Evolutionary conservation across 2,797 vertebrate genomes (phyloP).

Genomic region (Simalia tracyae): DNA sequence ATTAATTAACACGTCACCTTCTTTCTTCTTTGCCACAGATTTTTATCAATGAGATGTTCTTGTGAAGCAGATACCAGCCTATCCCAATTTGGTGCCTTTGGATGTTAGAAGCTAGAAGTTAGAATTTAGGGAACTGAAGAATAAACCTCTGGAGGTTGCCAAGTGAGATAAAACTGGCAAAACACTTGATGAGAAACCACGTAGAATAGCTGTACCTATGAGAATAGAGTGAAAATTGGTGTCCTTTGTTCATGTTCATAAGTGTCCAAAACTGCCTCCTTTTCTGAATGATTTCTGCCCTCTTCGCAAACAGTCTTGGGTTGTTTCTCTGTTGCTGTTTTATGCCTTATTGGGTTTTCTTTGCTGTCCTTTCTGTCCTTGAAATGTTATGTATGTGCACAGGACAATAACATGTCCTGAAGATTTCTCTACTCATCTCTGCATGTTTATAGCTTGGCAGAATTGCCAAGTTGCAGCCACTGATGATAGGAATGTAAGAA

Average conservation of each 20-base stretch:
- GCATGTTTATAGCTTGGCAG: too few relatives aligned
- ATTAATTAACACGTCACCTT: constrained; percentile 5
- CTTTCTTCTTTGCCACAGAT: background rate
- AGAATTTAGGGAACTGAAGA: background rate
- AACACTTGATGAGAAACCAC: background rate
- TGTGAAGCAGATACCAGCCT: background rate
- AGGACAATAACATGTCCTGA: too few relatives aligned
- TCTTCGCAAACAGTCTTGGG: background rate
- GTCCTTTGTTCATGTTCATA: background rate
- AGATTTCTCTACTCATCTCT: too few relatives aligned
- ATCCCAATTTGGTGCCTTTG: background rate
- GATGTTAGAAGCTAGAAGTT: background rate
- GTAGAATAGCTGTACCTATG: background rate
- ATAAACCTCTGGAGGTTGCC: background rate
- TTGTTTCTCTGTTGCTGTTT: background rate
- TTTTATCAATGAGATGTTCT: background rate
- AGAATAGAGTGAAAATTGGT: too few relatives aligned
- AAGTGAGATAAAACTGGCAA: background rate
- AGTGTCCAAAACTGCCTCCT: background rate
- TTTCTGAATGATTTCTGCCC: background rate
- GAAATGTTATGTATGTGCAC: background rate
- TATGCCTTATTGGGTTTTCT: background rate
- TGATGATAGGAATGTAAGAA: too few relatives aligned
- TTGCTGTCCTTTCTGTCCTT: background rate
- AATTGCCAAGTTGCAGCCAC: too few relatives aligned